Conservation (phyloP, 2,113 vertebrate species). For the Hassar affinis region DNA sequence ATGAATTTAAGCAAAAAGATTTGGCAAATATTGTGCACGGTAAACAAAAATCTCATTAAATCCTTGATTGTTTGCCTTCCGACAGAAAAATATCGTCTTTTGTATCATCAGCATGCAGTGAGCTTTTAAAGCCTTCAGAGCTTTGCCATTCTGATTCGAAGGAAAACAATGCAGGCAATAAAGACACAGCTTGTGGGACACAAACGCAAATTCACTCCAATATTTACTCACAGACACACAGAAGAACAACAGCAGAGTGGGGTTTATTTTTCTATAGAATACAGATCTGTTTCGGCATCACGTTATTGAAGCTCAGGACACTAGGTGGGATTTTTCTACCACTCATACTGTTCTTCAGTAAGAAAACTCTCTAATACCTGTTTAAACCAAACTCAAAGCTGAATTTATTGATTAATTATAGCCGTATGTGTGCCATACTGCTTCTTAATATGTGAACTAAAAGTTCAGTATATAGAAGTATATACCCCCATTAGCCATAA, state of each 20-base stretch:
- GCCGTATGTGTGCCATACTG: too few relatives aligned
- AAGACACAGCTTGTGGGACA: slow-evolving; percentile 21
- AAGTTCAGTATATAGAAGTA: too few relatives aligned
- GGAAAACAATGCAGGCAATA: slow-evolving; percentile 4
- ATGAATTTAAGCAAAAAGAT: slow-evolving; percentile 37
- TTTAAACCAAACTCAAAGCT: not conserved
- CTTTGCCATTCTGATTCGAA: slow-evolving; percentile 15
- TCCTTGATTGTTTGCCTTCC: slow-evolving; percentile 39
- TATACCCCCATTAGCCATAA: too few relatives aligned
- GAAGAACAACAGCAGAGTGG: slow-evolving; percentile 6
- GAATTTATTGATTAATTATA: not conserved
- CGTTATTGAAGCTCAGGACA: not conserved
- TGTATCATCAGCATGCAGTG: slow-evolving; percentile 15
- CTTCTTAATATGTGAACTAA: not conserved
- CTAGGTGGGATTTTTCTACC: not conserved
- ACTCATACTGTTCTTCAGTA: not conserved
- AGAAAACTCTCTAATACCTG: not conserved
- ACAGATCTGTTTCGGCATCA: not conserved
- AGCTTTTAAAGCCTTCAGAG: slow-evolving; percentile 24
- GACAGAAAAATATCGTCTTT: slow-evolving; percentile 42
- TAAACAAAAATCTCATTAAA: slow-evolving; percentile 28
- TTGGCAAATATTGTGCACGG: slow-evolving; percentile 24
- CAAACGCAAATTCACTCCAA: not conserved
- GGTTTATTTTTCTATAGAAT: slow-evolving; percentile 7
- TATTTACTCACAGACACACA: slow-evolving; percentile 22